Evolutionary conservation across 2,797 vertebrate genomes (phyloP), one percentile per base, ranked within the genome.

Genomic region (Sebastes kiyomatsui): DNA sequence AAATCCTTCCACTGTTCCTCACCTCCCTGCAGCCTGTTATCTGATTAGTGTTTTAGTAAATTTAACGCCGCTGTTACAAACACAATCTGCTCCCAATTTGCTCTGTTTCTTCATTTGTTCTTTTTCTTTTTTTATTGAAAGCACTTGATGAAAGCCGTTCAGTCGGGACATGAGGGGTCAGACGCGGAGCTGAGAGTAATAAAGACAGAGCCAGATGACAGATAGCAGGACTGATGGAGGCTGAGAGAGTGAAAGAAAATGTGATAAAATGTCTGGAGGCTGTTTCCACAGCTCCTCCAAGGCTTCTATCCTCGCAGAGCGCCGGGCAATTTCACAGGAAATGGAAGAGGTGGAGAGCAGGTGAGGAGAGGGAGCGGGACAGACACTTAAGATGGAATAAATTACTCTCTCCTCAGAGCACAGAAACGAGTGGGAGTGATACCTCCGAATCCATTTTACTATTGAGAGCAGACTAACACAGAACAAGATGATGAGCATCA

Each of bases 261-360:
- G 74, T 67, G 66, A 81, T 56, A 58, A 76, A 75, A 66, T 27
- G 79, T 76, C 74, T 76, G 77, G 23, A 72, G 67, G 74, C 66
- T 4, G 12, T 69, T 42, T 32, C 5, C n/a, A 67, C 38, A 42
- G 72, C 70, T 70, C 70, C 52, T 55, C 3, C 2, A 4, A 4
- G 78, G 62, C 73, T 73, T 71, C 78, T 23, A 67, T 85, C 60
- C 78, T 46, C n/a, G 4, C 55, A 2, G 35, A 62, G 55, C 23
- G 22, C 10, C 14, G 54, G 68, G 20, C 67, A 72, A 72, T 87
- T 82, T 87, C 72, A 83, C 59, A 67, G 79, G 62, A 82, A 82
- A 82, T 79, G 59, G 65, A 70, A 35, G 64, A 77, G 67, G 33
- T 60, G 54, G 22, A 16, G 49, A 62, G 79, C 70, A 58, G 30